Percentiles rank a stretch among this genome's conserved stretches.
These are phyloP conservation scores for Pecten maximus DNA, from an alignment of 2,888 invertebrate genomes.

Conservation along the genomic window DNA sequence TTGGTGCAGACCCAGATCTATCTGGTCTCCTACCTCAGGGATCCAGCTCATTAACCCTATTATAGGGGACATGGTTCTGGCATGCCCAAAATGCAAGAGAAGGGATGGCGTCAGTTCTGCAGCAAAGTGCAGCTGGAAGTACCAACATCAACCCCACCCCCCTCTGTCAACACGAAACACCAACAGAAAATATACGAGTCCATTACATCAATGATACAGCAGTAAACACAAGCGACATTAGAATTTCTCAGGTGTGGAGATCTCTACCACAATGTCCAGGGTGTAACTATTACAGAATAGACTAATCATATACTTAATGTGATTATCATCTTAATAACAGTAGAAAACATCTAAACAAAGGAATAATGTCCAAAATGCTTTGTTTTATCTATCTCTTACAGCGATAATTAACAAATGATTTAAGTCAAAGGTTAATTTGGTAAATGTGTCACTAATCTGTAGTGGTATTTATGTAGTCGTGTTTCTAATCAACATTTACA, in stretches of 20 bases:
- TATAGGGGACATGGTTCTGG: background rate
- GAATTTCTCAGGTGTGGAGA: background rate
- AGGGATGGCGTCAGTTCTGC: background rate
- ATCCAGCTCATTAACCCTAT: background rate
- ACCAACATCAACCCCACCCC: background rate
- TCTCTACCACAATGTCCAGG: background rate
- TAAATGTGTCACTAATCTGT: background rate
- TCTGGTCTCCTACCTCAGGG: background rate
- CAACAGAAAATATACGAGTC: background rate
- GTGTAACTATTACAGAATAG: background rate
- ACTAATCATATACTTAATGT: background rate
- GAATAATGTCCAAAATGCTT: background rate
- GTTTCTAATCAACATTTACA: background rate
- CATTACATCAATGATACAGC: background rate
- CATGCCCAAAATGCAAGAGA: background rate
- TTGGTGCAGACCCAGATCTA: background rate
- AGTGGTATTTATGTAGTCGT: background rate
- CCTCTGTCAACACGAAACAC: constrained; percentile 13
- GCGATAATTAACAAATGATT: background rate
- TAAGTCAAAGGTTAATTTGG: background rate
- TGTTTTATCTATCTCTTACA: background rate
- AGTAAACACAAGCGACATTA: background rate
- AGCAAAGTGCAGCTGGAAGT: background rate
- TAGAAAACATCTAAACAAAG: background rate
- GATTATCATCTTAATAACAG: background rate